Base-by-base conservation (phyloP, 2,888 invertebrate species). In the Agrenia bidenticulata region DNA sequence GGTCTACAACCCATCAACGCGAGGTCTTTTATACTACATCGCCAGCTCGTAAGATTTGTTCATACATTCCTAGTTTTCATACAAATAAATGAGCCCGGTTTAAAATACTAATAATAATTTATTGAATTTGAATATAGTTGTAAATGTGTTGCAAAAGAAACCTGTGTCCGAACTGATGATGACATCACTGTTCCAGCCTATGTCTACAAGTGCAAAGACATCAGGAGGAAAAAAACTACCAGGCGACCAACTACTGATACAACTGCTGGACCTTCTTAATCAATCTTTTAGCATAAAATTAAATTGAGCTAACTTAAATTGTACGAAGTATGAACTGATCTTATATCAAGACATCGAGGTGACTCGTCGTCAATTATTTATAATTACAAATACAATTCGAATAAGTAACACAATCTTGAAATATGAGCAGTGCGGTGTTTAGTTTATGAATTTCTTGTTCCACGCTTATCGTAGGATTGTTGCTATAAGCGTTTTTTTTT, bases 171-270 rank as follows among this genome's bases (percentile, higher is more conserved):
- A 59, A 80, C 81, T 17, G 82, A 83, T 24, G 86, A 86, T 72
- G 85, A 85, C 74, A 78, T 86, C 19, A 84, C 85, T 15, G 82
- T 84, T 27, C 81, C 82, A 55, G 85, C 86, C 1, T 86, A 83
- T 77, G 84, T 86, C 0, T 85, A 86, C 78, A 81, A 82, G 54
- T 86, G 86, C 78, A 80, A 74, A 26, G 66, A 68, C 27, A 45
- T 63, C 24, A 51, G 67, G 11, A 65, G 61, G 58, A 63, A 57
- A 37, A 67, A 64, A 57, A 70, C 71, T 11, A 67, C 70, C 1
- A 51, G 63, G 13, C 67, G 64, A 9, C 70, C 70, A 1, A 23
- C 57, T 19, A 49, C 53, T n/a, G 58, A 32, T 26, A 60, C 60
- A 55, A 60, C 55, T 4, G 32, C 54, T 53, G 58, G 53, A 32